Base-by-base conservation (phyloP, 2,888 invertebrate species). In the Cyrtodaria siliqua region DNA sequence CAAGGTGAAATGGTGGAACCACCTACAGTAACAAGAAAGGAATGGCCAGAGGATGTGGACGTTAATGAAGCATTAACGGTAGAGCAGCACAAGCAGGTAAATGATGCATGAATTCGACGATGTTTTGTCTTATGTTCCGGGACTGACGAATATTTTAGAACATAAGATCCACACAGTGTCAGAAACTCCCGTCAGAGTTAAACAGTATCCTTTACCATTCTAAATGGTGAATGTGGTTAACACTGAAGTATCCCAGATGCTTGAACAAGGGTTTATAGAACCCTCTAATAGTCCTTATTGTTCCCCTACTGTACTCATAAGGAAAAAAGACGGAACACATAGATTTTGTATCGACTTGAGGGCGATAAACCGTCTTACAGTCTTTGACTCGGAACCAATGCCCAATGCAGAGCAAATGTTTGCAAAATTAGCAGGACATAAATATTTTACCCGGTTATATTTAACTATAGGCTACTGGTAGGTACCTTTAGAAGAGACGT, bases 321-420 rank as follows among this genome's bases (percentile, higher is more conserved):
- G 64, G 38, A 85, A 83, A 47, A 57, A 59, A 26, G 84, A 81
- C 63, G 60, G 66, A 1, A 56, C 64, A 1, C 71, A 61, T 38
- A 60, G 85, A 26, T 78, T 83, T 42, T 82, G 81, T 62, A 74
- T 84, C 38, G 81, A 86, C 62, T 83, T 82, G 38, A 47, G 85
- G 27, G 60, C 40, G n/a, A 42, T 82, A 0, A 86, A 86, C 55
- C 60, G 56, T 24, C 44, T 78, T 6, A 79, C 82, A 12, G 56
- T 74, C 9, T 85, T 81, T 67, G 81, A 82, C 60, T 68, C 75
- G 6, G 87, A 86, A 64, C 82, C 82, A 8, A 79, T 85, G 68
- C 76, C 70, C 24, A 72, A 79, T 33, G 40, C 64, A 16, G 84
- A 84, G 8, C 63, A 71, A 38, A 76, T 87, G 14, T 85, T 85